Conservation (phyloP, 2,113 vertebrate genomes). For the Sceloporus undulatus region DNA sequence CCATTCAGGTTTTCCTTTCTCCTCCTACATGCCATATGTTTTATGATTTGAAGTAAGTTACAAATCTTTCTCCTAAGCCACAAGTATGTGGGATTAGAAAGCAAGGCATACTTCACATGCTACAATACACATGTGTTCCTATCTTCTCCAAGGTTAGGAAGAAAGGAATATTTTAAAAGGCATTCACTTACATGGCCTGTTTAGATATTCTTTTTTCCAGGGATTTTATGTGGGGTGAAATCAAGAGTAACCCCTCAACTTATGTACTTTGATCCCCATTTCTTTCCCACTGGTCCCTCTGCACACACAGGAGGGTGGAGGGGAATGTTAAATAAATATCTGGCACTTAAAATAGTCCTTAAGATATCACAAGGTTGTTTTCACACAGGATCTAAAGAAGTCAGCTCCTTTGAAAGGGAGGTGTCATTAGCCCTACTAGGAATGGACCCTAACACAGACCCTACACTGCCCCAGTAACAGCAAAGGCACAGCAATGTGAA, state of each 20-base stretch:
- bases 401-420: neutral
- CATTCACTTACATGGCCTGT: neutral
- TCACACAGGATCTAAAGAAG: neutral
- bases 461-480: neutral
- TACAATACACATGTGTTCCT: neutral
- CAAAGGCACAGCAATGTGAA: neutral
- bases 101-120: neutral
- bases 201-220: neutral
- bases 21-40: neutral
- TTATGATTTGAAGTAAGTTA: neutral
- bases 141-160: neutral
- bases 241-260: neutral
- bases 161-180: neutral
- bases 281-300: neutral
- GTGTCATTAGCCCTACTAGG: neutral
- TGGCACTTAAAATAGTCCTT: too few relatives aligned
- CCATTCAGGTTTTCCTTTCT: neutral
- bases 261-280: neutral
- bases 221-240: neutral
- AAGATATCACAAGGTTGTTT: neutral
- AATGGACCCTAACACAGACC: neutral
- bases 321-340: too few relatives aligned
- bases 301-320: neutral
- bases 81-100: neutral
- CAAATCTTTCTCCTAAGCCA: neutral